phyloP scores from a whole-genome alignment of 2,797 vertebrate genomes.

The Tamandua tetradactyla region DNA sequence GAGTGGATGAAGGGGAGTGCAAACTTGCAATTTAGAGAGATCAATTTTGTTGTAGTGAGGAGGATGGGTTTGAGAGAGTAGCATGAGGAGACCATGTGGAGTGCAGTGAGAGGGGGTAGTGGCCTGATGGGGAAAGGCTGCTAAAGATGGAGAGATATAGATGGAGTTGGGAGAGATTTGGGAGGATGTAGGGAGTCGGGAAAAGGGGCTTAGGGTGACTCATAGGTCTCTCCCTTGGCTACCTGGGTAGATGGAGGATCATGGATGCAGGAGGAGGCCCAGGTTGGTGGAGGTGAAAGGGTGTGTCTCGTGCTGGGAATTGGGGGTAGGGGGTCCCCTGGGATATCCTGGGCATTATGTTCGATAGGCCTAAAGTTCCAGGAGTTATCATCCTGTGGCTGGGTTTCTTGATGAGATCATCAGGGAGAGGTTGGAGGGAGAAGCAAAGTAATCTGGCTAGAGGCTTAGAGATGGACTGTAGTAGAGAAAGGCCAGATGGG shows the following conservation, averaged over 20 bases:
- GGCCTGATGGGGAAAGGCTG: background rate
- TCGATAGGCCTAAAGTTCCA: background rate
- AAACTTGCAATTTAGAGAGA: background rate
- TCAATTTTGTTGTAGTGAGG: background rate
- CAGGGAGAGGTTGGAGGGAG: background rate
- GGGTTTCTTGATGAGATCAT: background rate
- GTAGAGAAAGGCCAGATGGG: background rate
- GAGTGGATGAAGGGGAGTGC: background rate
- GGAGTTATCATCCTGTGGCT: background rate
- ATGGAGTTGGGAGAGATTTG: background rate
- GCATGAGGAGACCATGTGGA: background rate
- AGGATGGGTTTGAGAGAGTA: background rate
- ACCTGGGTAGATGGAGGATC: background rate
- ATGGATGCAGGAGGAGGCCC: background rate
- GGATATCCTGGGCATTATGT: background rate
- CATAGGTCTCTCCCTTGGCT: background rate
- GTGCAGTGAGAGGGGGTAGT: background rate
- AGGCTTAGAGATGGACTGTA: accelerated
- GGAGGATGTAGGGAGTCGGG: background rate
- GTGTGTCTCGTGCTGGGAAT: background rate
- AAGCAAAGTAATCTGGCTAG: background rate
- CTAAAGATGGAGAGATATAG: background rate
- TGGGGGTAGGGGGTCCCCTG: background rate
- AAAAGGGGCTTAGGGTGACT: background rate
- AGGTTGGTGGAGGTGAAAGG: background rate